Base-by-base conservation (phyloP, 2,888 invertebrate species). In the Eledona agricola region DNA sequence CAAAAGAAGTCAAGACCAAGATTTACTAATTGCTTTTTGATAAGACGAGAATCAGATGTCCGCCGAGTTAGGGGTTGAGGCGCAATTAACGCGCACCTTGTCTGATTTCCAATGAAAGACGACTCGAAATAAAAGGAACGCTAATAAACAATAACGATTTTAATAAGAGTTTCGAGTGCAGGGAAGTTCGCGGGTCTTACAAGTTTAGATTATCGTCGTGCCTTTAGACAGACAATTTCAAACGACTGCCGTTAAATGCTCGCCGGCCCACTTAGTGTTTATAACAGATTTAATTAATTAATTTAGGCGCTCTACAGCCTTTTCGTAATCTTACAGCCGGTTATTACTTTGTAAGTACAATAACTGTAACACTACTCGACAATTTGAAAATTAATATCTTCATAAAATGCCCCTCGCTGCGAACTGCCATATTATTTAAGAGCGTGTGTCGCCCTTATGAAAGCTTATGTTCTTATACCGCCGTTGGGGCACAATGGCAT, bases 201-300 rank as follows among this genome's bases (percentile, higher is more conserved):
- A 60, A 56, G 56, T 58, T 51, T 50, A 60, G 62, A 60, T 60
- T 60, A 58, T 60, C 56, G 55, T 55, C 53, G 55, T 46, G 51
- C 51, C 40, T 60, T 57, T 37, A 55, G 53, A 54, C 56, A 60
- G 63, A 64, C 61, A 61, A 63, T 66, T 63, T 65, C 63, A 62
- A 62, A 59, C 64, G 64, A 57, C 56, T 62, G 61, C 56, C 62
- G 61, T 60, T 60, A 63, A 65, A 62, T 61, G 59, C 61, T 65
- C 60, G 60, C 58, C 62, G 68, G 67, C 66, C 71, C 70, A 72
- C 70, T 72, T 68, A 72, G 69, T 73, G 74, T 76, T 75, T 76
- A 75, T 73, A 73, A 71, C 72, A 72, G 74, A 74, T 75, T 75
- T 76, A 76, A 76, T 76, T 75, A 76, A 76, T 76, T 76, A 76